Percentiles rank a stretch among this genome's conserved stretches.
These are phyloP conservation scores for Acromyrmex charruanus DNA, from an alignment of 1,140 invertebrate species.

Conservation along the genomic window DNA sequence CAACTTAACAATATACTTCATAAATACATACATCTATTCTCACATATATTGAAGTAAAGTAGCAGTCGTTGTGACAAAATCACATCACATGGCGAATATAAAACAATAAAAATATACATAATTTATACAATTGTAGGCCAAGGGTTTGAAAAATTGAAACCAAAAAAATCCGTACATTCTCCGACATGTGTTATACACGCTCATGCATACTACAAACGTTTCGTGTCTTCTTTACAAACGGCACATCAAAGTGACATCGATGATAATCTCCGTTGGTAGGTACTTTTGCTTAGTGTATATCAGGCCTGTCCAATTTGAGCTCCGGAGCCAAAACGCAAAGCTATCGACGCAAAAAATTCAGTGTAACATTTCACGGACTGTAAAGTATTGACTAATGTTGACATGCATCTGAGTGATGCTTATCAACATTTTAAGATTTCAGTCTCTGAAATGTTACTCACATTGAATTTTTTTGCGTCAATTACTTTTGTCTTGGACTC, in stretches of 20 bases:
- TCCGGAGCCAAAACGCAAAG: no score
- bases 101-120: conserved; percentile 79
- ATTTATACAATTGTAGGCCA: conserved; percentile 76
- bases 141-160: conserved; percentile 60
- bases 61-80: conserved; percentile 41
- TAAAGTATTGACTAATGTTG: no score
- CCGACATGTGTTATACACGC: neutral
- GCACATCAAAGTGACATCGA: conserved; percentile 34
- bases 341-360: no score
- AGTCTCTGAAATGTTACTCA: no score
- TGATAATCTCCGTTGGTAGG: conserved; percentile 19
- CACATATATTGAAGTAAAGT: conserved; percentile 57
- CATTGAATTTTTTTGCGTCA: no score
- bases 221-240: conserved; percentile 47
- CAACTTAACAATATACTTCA: conserved; percentile 68
- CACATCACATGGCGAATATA: conserved; percentile 70
- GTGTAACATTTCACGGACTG: no score
- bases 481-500: no score
- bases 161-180: conserved; percentile 38
- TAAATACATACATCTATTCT: conserved; percentile 76
- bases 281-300: conserved; percentile 54
- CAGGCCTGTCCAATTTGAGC: neutral
- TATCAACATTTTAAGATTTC: no score
- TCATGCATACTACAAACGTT: neutral
- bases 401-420: no score